These are phyloP conservation scores for Papilio aristodemus DNA, from an alignment of 1,140 invertebrate species.

Conservation along the genomic window DNA sequence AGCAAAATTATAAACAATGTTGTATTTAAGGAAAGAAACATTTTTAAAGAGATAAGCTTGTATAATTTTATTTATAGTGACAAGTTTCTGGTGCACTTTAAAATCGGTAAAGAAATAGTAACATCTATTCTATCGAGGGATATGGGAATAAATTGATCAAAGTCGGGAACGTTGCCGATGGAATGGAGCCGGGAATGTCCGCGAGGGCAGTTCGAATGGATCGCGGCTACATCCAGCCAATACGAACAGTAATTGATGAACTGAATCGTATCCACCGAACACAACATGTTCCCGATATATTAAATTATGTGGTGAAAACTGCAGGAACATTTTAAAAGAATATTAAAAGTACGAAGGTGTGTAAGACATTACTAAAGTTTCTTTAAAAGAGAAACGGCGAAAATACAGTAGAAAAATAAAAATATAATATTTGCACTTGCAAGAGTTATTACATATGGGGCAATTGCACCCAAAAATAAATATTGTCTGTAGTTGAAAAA, in stretches of 20 bases:
- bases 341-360: too few relatives aligned
- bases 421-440: too few relatives aligned
- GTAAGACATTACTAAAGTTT: too few relatives aligned
- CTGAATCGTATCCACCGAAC: not conserved
- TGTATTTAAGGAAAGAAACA: too few relatives aligned
- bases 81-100: not conserved
- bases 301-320: not conserved
- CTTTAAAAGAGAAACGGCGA: too few relatives aligned
- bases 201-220: not conserved
- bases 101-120: not conserved
- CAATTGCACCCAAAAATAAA: too few relatives aligned
- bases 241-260: not conserved
- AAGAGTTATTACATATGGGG: too few relatives aligned
- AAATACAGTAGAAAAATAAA: too few relatives aligned
- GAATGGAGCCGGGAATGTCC: not conserved
- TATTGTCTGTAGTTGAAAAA: too few relatives aligned
- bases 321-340: too few relatives aligned
- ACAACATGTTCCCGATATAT: not conserved
- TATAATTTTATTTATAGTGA: not conserved
- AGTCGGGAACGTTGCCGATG: not conserved
- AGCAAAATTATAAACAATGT: too few relatives aligned
- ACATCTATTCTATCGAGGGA: not conserved
- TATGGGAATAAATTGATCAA: constrained; percentile 19
- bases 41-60: too few relatives aligned
- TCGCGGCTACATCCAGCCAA: not conserved